Evolutionary conservation across 2,888 invertebrate species (phyloP), one percentile per base, ranked within the genome.

Genomic region (Chrysolina oricalcia): DNA sequence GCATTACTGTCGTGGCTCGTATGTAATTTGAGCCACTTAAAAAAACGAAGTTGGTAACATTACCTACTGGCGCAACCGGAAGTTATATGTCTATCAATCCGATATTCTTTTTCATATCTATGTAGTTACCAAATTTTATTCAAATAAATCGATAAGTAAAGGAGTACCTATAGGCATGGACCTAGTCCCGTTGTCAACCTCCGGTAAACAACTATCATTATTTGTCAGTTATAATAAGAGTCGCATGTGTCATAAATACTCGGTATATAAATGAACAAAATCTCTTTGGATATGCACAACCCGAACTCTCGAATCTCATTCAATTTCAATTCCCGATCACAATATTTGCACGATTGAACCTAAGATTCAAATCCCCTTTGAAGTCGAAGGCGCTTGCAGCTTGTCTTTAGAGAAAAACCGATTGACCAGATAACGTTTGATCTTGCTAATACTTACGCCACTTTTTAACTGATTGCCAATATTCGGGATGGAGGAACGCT

Each of bases 391-490:
- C 72, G 74, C 72, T 75, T 71, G 65, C 71, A 77, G 62, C 73
- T 76, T 70, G 76, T 75, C 76, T 73, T 77, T 74, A 74, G 74
- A 72, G 76, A 77, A 77, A 78, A 78, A 80, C 76, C 78, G 78
- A 80, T 80, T 80, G 80, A 80, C 80, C 80, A 64, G 21, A 78
- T 59, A 70, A 35, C 80, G 76, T 80, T 80, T 80, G 80, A 80
- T 80, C 80, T 80, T 66, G 78, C 80, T 80, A 80, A 80, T 80
- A 78, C 80, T 75, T 62, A 69, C 76, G 77, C 78, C 78, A 80
- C 80, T 80, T 80, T 80, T 80, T 78, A 80, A 79, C 80, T 77
- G 78, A 80, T 80, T 80, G 80, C 77, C 80, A 79, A 80, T 80
- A 79, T 76, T 67, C 73, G 72, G 66, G 71, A 75, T 73, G 74